Conservation (phyloP, 2,113 vertebrate genomes). For the Platichthys stellatus region DNA sequence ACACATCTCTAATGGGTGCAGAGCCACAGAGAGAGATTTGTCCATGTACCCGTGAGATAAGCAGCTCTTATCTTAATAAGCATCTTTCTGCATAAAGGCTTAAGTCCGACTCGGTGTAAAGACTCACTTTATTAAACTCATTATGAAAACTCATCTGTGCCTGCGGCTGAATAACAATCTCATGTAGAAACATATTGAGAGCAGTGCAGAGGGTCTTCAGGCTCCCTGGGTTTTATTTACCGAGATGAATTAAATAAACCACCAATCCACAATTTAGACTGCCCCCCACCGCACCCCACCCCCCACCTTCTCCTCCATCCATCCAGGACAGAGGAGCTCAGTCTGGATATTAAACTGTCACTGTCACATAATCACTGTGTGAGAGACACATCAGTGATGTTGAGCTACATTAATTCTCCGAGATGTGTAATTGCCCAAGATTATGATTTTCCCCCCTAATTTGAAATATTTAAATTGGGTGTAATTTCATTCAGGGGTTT, state of each 20-base stretch:
- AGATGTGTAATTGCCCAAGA: slow-evolving; percentile 27
- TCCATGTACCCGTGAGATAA: slow-evolving; percentile 66
- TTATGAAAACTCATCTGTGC: slow-evolving; percentile 35
- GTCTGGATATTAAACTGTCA: slow-evolving; percentile 30
- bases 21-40: slow-evolving; percentile 35
- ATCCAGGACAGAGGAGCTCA: background rate
- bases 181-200: slow-evolving; percentile 15
- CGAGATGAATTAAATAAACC: slow-evolving; percentile 32
- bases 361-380: background rate
- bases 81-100: slow-evolving; percentile 59
- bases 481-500: slow-evolving; percentile 34
- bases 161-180: slow-evolving; percentile 37
- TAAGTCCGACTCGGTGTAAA: slow-evolving; percentile 49
- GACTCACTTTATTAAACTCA: slow-evolving; percentile 49
- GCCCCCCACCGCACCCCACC: too few species aligned
- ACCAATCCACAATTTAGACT: background rate
- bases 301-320: too few species aligned
- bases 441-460: slow-evolving; percentile 36
- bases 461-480: slow-evolving; percentile 41
- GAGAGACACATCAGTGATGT: background rate
- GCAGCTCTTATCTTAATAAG: slow-evolving; percentile 71
- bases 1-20: background rate
- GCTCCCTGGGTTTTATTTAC: slow-evolving; percentile 46
- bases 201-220: slow-evolving; percentile 6
- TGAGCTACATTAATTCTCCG: slow-evolving; percentile 31